These are phyloP conservation scores for Ectobius pallidus DNA, from an alignment of 2,888 invertebrate genomes.

Conservation along the genomic window DNA sequence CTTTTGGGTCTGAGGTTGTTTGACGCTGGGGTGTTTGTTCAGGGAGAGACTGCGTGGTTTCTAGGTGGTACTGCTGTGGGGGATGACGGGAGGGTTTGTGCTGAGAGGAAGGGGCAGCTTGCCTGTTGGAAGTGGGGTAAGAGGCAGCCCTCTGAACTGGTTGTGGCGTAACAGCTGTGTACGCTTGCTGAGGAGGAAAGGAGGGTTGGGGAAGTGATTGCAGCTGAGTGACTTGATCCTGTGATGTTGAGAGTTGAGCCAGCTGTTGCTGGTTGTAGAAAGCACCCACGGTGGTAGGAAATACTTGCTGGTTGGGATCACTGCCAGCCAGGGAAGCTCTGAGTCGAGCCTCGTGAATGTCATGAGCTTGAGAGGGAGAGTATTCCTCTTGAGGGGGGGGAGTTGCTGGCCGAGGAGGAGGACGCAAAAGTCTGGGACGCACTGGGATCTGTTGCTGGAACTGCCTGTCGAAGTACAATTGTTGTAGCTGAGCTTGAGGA, in stretches of 20 bases:
- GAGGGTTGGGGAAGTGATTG: slow-evolving; percentile 14
- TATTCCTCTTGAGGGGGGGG: slow-evolving; percentile 2
- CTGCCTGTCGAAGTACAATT: slow-evolving; percentile 24
- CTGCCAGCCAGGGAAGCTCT: slow-evolving; percentile 38
- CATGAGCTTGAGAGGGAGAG: slow-evolving; percentile 15
- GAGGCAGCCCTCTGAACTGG: neutral
- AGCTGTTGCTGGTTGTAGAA: slow-evolving; percentile 32
- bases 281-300: neutral
- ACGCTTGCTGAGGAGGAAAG: too few relatives aligned
- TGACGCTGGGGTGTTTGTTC: slow-evolving; percentile 13
- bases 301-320: slow-evolving; percentile 33
- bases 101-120: neutral
- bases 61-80: slow-evolving; percentile 39
- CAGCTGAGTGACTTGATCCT: slow-evolving; percentile 7
- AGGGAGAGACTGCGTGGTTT: slow-evolving; percentile 34
- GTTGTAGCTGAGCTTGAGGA: slow-evolving; percentile 33
- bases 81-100: neutral
- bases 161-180: neutral
- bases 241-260: slow-evolving; percentile 14
- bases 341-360: slow-evolving; percentile 39
- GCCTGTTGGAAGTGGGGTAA: neutral
- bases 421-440: slow-evolving; percentile 22
- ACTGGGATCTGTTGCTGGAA: slow-evolving; percentile 33
- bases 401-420: slow-evolving; percentile 20
- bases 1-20: neutral